Conservation (phyloP, 2,113 vertebrate species). For the Miniopterus natalensis region DNA sequence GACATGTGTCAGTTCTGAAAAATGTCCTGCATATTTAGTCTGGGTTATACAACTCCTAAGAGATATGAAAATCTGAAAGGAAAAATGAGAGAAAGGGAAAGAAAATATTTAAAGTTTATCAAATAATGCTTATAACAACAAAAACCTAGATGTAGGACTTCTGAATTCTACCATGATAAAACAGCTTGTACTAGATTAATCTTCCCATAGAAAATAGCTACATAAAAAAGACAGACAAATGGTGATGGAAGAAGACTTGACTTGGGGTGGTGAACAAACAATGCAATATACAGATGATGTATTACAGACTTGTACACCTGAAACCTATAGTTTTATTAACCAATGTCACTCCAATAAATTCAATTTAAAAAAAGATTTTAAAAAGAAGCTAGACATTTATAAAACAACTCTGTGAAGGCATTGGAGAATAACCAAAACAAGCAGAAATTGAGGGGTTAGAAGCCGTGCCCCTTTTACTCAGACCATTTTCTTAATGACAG, state of each 20-base stretch:
- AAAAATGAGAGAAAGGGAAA: background rate
- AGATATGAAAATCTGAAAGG: slow-evolving; percentile 32
- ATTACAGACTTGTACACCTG: background rate
- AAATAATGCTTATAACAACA: slow-evolving; percentile 57
- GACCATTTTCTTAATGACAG: background rate
- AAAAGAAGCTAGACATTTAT: slow-evolving; percentile 4
- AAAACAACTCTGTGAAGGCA: background rate
- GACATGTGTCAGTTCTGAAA: slow-evolving; percentile 42
- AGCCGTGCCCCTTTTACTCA: background rate
- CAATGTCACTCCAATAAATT: background rate
- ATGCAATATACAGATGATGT: background rate
- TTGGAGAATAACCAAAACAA: background rate
- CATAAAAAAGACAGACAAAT: background rate
- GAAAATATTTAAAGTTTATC: slow-evolving; percentile 38
- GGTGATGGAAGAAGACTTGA: background rate
- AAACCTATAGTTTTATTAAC: background rate
- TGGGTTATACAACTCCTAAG: slow-evolving; percentile 2
- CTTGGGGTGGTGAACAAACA: background rate
- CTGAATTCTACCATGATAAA: background rate
- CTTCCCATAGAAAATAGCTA: background rate
- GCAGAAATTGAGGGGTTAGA: background rate
- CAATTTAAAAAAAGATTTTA: background rate
- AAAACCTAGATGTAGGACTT: slow-evolving; percentile 12
- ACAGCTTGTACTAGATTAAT: background rate
- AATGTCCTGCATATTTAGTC: background rate